Conservation (phyloP, 2,888 invertebrate species). For the Tryphoninae sp. region DNA sequence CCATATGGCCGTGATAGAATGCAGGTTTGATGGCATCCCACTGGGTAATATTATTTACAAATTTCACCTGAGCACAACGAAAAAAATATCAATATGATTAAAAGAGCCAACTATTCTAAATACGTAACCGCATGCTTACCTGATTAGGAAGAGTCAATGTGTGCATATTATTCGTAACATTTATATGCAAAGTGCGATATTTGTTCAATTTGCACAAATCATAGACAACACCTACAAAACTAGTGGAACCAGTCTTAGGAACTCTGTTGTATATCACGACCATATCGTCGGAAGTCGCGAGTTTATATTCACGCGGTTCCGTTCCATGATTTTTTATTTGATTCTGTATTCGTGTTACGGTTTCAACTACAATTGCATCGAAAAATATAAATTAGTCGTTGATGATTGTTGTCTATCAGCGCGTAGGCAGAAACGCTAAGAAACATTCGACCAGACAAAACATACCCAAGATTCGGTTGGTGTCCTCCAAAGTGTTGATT, state of each 20-base stretch:
- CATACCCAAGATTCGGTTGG: slow-evolving; percentile 79
- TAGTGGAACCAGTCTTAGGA: slow-evolving; percentile 98
- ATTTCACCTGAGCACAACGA: slow-evolving; percentile 83
- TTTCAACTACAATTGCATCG: slow-evolving; percentile 74
- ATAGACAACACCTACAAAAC: slow-evolving; percentile 95
- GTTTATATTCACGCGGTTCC: slow-evolving; percentile 62
- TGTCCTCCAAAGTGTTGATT: slow-evolving; percentile 78
- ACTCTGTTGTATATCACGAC: slow-evolving; percentile 97
- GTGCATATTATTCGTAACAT: slow-evolving; percentile 97
- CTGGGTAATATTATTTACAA: slow-evolving; percentile 94
- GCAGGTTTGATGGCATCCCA: slow-evolving; percentile 97
- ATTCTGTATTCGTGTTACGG: slow-evolving; percentile 74
- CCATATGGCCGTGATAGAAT: slow-evolving; percentile 98
- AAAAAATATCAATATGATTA: not conserved
- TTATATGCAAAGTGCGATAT: slow-evolving; percentile 95
- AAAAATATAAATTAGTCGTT: slow-evolving; percentile 1
- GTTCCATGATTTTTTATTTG: slow-evolving; percentile 69
- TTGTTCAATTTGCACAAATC: slow-evolving; percentile 91
- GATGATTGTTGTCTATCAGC: slow-evolving; percentile 41
- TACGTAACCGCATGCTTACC: slow-evolving; percentile 76
- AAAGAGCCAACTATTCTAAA: slow-evolving; percentile 4
- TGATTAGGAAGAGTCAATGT: slow-evolving; percentile 97
- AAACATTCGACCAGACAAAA: slow-evolving; percentile 46
- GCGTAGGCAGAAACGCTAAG: slow-evolving; percentile 17
- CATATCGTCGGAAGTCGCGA: slow-evolving; percentile 83